These are phyloP conservation scores for Tapirus indicus DNA, from an alignment of 2,797 vertebrate species.

Conservation along the genomic window DNA sequence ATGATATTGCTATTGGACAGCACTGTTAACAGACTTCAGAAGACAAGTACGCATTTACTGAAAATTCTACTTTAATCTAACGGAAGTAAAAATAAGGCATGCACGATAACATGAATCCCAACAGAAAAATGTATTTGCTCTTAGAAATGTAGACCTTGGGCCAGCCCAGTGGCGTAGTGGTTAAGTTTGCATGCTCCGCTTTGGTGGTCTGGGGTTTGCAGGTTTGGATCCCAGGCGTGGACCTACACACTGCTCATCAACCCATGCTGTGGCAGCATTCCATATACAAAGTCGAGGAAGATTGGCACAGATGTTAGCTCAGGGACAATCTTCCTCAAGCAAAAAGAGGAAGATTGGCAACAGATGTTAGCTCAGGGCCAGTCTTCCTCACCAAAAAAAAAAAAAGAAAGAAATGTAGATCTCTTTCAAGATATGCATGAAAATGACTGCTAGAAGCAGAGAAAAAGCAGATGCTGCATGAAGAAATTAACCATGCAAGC, in stretches of 20 bases:
- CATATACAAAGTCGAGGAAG: too few species aligned
- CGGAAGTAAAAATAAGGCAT: slow-evolving; percentile 42
- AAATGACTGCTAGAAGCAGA: slow-evolving; percentile 18
- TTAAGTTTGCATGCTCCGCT: too few species aligned
- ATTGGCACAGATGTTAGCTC: too few species aligned
- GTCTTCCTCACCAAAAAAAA: too few species aligned
- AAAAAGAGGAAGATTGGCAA: too few species aligned
- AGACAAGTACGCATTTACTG: not conserved
- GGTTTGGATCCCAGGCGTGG: too few species aligned
- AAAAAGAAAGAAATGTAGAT: not conserved
- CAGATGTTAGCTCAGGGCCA: too few species aligned
- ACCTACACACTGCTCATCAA: too few species aligned
- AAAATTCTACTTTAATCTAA: slow-evolving; percentile 47
- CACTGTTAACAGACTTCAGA: not conserved
- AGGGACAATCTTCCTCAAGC: too few species aligned
- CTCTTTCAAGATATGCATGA: slow-evolving; percentile 32
- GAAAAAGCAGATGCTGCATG: not conserved
- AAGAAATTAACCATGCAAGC: slow-evolving; percentile 19
- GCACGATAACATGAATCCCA: not conserved
- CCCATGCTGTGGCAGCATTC: too few species aligned
- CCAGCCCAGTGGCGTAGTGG: too few species aligned
- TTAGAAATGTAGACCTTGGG: slow-evolving; percentile 16
- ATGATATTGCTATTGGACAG: not conserved
- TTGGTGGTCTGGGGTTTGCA: too few species aligned
- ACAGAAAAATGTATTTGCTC: slow-evolving; percentile 43